phyloP scores from a whole-genome alignment of 2,113 vertebrate genomes.

The Protomyctophum bolini region DNA sequence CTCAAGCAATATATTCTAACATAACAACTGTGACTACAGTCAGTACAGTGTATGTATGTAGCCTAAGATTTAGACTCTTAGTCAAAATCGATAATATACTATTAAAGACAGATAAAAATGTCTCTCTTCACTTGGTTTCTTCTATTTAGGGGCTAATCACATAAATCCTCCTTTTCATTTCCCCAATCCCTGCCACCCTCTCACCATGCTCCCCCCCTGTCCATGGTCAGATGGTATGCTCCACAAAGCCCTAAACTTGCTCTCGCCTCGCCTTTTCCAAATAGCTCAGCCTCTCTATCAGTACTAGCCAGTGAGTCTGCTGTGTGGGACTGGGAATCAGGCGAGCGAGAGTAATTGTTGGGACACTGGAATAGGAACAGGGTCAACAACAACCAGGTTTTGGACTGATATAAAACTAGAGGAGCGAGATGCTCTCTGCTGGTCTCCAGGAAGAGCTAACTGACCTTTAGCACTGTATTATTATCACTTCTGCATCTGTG shows the following conservation, averaged over 20 bases:
- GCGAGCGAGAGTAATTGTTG: not conserved
- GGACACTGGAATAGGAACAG: not conserved
- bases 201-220: slow-evolving; percentile 54
- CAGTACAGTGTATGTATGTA: not conserved
- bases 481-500: slow-evolving; percentile 20
- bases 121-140: slow-evolving; percentile 55
- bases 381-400: slow-evolving; percentile 23
- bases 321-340: slow-evolving; percentile 13
- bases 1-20: not conserved
- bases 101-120: too few species aligned
- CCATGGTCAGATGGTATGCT: slow-evolving; percentile 63
- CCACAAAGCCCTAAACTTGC: slow-evolving; percentile 66
- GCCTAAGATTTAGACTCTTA: not conserved
- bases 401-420: slow-evolving; percentile 6
- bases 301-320: slow-evolving; percentile 24
- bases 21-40: not conserved
- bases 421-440: slow-evolving; percentile 55
- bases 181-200: slow-evolving; percentile 34
- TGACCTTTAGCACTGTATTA: slow-evolving; percentile 6
- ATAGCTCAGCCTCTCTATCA: slow-evolving; percentile 15
- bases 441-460: slow-evolving; percentile 33
- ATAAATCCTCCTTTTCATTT: slow-evolving; percentile 59
- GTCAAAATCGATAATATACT: too few species aligned
- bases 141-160: slow-evolving; percentile 47
- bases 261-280: slow-evolving; percentile 40